These are phyloP conservation scores for Helicoverpa assulta DNA, from an alignment of 2,888 invertebrate genomes.

Conservation along the genomic window DNA sequence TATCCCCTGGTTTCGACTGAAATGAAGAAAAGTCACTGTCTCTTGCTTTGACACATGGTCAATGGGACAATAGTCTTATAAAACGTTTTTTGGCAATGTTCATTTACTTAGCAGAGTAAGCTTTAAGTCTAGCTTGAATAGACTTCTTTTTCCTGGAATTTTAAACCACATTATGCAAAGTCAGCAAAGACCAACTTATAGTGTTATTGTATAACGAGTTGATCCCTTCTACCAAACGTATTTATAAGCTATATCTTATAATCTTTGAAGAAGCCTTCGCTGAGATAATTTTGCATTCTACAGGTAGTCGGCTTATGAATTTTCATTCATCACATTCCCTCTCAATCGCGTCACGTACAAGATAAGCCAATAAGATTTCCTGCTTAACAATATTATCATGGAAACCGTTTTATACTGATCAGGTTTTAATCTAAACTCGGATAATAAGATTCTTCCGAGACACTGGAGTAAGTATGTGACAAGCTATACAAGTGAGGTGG, in stretches of 20 bases:
- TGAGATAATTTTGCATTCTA: slow-evolving; percentile 13
- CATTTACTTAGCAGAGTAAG: too few species aligned
- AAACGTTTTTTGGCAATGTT: too few species aligned
- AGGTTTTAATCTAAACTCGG: slow-evolving; percentile 40
- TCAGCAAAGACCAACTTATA: too few species aligned
- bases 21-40: too few species aligned
- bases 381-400: slow-evolving; percentile 30
- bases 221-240: neutral
- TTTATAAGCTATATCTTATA: neutral
- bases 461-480: slow-evolving; percentile 15
- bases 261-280: neutral
- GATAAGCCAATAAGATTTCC: slow-evolving; percentile 35
- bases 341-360: slow-evolving; percentile 17
- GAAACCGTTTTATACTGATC: slow-evolving; percentile 36
- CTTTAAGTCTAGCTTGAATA: too few species aligned
- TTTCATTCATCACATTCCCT: slow-evolving; percentile 16
- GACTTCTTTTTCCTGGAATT: too few species aligned
- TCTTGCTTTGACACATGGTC: too few species aligned
- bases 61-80: too few species aligned
- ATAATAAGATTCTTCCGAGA: slow-evolving; percentile 29
- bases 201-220: too few species aligned
- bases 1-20: too few species aligned
- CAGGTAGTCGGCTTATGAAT: slow-evolving; percentile 7
- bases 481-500: neutral
- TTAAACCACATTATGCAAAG: too few species aligned